Base-by-base conservation (phyloP, 2,888 invertebrate species). In the Leptinotarsa juncta region DNA sequence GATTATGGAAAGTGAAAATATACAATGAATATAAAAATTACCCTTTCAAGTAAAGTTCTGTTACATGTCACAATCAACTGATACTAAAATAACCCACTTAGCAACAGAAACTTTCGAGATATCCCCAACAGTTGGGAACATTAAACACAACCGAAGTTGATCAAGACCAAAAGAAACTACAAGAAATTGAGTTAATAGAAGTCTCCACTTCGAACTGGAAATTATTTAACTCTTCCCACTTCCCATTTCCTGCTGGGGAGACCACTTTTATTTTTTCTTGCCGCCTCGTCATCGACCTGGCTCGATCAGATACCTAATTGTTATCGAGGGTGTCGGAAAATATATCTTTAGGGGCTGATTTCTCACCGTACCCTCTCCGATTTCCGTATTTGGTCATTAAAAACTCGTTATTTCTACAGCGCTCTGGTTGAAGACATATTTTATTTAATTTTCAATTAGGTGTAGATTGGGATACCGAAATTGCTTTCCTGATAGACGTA, bases 371-470 rank as follows among this genome's bases (percentile, higher is more conserved):
- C 70, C 49, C 70, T 57, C 32, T 20, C 14, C 68, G 66, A 72
- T 72, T 72, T 68, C 65, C 69, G 69, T 72, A 72, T 72, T 70
- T 69, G 51, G 69, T 51, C 72, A 72, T 75, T 75, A 75, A 72
- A 75, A 75, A 69, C 69, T 70, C 75, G 72, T 72, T 74, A 74
- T 74, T 71, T 65, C 67, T 65, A 57, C 60, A 62, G 69, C 68
- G 68, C 74, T 71, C 42, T 68, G 67, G 23, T 55, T 57, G 32
- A 26, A 57, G 69, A 57, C 69, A 69, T 69, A 69, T 69, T 68
- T 68, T 68, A 68, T 68, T 69, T 57, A 69, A 69, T 69, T 69
- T 69, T 69, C 69, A 69, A 69, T 69, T 69, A 69, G 69, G 48
- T 69, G 69, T 57, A 23, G 57, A 69, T 69, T 48, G 69, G 57